Conservation (phyloP, 1,140 invertebrate genomes). For the Varroa destructor region DNA sequence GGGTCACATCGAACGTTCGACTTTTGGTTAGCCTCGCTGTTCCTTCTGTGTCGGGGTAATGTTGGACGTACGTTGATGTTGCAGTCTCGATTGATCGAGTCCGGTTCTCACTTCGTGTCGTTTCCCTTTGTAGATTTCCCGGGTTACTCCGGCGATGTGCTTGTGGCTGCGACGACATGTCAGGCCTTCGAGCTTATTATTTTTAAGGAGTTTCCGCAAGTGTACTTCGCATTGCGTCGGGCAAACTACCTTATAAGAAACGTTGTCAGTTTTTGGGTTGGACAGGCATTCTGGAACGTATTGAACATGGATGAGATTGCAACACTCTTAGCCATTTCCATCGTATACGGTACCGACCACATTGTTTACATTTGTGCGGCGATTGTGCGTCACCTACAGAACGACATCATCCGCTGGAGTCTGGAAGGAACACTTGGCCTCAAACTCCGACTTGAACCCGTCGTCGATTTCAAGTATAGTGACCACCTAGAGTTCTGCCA, state of each 20-base stretch:
- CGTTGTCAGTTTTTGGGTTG: not conserved
- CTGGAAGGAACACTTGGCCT: slow-evolving; percentile 4
- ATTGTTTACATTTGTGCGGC: not conserved
- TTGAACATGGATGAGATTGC: slow-evolving; percentile 12
- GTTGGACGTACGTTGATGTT: not conserved
- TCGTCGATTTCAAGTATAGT: slow-evolving; percentile 3
- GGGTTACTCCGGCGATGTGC: not conserved
- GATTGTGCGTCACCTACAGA: not conserved
- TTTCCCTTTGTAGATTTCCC: not conserved
- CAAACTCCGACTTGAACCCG: slow-evolving; percentile 11
- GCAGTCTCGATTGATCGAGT: not conserved
- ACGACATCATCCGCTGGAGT: slow-evolving; percentile 1
- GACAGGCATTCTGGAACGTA: slow-evolving; percentile 19
- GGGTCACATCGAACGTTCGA: not conserved
- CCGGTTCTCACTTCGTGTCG: not conserved
- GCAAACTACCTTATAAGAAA: slow-evolving; percentile 3
- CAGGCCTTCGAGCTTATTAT: slow-evolving; percentile 6
- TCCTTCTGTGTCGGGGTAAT: slow-evolving; percentile 19
- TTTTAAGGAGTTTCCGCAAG: slow-evolving; percentile 8
- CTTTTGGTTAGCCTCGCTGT: not conserved
- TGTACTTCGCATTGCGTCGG: not conserved
- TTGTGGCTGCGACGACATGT: not conserved
- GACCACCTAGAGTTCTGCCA: slow-evolving; percentile 15
- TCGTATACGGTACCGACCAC: slow-evolving; percentile 13
- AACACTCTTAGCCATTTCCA: not conserved